These are phyloP conservation scores for Rhinolophus sinicus DNA, from an alignment of 2,113 vertebrate species.

Conservation along the genomic window DNA sequence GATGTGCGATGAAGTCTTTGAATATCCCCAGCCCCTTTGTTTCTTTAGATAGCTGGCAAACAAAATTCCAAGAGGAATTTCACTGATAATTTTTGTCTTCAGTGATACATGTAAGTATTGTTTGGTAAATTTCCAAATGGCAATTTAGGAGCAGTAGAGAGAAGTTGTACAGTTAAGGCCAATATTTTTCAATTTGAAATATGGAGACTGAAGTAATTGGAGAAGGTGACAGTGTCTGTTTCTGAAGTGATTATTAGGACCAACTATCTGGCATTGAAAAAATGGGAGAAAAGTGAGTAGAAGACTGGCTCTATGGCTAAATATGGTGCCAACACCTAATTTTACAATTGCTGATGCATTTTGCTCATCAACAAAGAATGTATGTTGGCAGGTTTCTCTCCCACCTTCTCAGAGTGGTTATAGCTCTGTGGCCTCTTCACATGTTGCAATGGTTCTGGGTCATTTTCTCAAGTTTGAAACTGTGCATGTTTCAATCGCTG, in stretches of 20 bases:
- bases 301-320: background rate
- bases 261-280: background rate
- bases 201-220: background rate
- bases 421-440: background rate
- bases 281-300: background rate
- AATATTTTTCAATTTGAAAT: background rate
- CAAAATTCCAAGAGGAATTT: background rate
- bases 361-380: slow-evolving; percentile 45
- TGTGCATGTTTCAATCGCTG: background rate
- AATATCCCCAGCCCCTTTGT: background rate
- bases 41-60: background rate
- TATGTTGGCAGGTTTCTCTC: background rate
- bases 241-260: slow-evolving; percentile 33
- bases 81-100: background rate
- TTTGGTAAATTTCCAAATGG: background rate
- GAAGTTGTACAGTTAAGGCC: background rate
- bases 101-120: background rate
- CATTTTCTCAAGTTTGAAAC: slow-evolving; percentile 32
- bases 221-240: slow-evolving; percentile 33
- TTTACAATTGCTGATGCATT: background rate
- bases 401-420: background rate
- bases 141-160: background rate
- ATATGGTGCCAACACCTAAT: background rate
- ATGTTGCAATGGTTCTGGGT: background rate
- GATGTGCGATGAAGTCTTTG: background rate